phyloP scores from a whole-genome alignment of 2,113 vertebrate genomes.

The Malurus melanocephalus region DNA sequence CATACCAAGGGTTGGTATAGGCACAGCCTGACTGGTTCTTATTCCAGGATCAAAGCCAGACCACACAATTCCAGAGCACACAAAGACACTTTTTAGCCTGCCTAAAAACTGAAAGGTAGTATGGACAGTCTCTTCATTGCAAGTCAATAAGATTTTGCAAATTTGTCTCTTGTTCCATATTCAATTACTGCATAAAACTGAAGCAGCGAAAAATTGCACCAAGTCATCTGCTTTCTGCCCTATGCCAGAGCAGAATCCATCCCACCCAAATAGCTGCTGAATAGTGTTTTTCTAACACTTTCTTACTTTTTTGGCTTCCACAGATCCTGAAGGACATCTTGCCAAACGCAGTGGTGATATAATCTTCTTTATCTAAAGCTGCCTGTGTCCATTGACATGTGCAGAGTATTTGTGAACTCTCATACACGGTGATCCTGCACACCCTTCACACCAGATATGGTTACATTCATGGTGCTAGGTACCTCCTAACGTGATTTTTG shows the following conservation, averaged over 20 bases:
- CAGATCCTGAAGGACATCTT: background rate
- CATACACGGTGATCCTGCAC: background rate
- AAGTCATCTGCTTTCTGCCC: fast-evolving
- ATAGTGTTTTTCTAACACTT: background rate
- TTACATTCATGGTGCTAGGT: background rate
- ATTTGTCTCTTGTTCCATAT: fast-evolving
- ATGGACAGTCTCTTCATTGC: background rate
- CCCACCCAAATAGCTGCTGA: background rate
- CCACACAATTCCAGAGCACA: background rate
- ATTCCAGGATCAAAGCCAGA: background rate
- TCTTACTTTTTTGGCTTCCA: background rate
- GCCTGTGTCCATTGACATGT: background rate
- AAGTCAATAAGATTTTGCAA: background rate
- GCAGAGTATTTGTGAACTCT: background rate
- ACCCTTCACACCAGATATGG: background rate
- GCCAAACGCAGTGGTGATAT: background rate
- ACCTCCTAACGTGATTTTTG: conserved; percentile 9
- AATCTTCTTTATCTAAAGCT: background rate
- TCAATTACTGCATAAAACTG: background rate
- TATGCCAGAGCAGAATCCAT: background rate
- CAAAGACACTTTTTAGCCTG: background rate
- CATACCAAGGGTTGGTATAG: background rate
- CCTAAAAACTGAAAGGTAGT: background rate
- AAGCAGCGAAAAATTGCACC: background rate
- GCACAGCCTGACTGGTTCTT: background rate